Conservation (phyloP, 2,888 invertebrate species). For the Rhyacophila evoluta region DNA sequence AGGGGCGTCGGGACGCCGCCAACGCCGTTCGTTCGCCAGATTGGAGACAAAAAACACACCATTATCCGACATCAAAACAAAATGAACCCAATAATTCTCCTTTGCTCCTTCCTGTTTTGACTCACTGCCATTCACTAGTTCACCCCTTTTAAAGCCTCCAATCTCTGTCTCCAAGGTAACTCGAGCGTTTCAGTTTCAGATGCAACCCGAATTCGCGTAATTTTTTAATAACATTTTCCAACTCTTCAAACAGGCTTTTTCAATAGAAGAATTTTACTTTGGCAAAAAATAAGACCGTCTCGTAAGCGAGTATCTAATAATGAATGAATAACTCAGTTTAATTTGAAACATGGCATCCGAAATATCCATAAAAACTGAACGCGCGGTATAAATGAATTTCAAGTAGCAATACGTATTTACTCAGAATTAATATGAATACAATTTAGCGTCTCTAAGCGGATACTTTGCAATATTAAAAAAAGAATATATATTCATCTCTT, state of each 20-base stretch:
- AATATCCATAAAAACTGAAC: not conserved
- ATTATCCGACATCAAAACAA: constrained; percentile 49
- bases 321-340: not conserved
- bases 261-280: not conserved
- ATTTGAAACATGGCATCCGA: not conserved
- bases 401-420: no score
- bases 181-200: constrained; percentile 25
- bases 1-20: not conserved
- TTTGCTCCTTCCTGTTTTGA: constrained; percentile 31
- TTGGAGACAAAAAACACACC: constrained; percentile 47
- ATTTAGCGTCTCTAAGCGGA: no score
- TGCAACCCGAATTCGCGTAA: constrained; percentile 6
- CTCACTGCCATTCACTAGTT: constrained; percentile 37
- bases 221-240: constrained; percentile 12
- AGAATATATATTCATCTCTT: no score
- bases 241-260: constrained; percentile 1
- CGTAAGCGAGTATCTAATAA: not conserved
- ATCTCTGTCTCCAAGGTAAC: not conserved
- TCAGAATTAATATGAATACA: no score
- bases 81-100: constrained; percentile 52
- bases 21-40: constrained; percentile 33
- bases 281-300: not conserved
- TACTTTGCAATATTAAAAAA: no score
- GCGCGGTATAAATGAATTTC: no score
- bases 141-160: constrained; percentile 30